Conservation (phyloP, 1,140 invertebrate species). For the Araneus ventricosus region DNA sequence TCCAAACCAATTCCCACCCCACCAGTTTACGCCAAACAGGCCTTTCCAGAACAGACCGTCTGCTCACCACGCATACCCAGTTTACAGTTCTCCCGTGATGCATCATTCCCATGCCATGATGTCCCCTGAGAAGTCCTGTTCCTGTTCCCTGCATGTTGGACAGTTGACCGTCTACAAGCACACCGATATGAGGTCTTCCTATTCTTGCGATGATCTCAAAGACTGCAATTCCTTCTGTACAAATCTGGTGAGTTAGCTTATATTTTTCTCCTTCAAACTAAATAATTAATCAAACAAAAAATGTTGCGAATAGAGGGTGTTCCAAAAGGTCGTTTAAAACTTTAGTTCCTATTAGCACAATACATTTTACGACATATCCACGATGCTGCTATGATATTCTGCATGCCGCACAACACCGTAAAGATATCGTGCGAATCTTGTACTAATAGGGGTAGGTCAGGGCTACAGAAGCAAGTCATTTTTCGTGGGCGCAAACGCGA, state of each 20-base stretch:
- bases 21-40: conserved; percentile 58
- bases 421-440: too few relatives aligned
- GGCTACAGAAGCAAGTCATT: too few relatives aligned
- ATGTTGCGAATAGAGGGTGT: not conserved
- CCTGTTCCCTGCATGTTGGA: conserved; percentile 68
- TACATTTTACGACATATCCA: too few relatives aligned
- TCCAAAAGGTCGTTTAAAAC: too few relatives aligned
- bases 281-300: not conserved
- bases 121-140: conserved; percentile 57
- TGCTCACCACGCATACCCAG: not conserved
- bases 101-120: not conserved
- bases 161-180: conserved; percentile 70
- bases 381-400: too few relatives aligned
- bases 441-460: too few relatives aligned
- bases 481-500: too few relatives aligned
- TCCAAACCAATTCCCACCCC: conserved; percentile 55
- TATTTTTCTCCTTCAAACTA: not conserved
- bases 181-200: conserved; percentile 69
- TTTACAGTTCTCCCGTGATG: not conserved
- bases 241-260: conserved; percentile 61
- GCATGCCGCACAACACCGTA: too few relatives aligned
- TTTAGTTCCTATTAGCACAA: too few relatives aligned
- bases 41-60: conserved; percentile 59
- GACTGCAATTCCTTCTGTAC: conserved; percentile 74
- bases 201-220: conserved; percentile 57